phyloP scores from a whole-genome alignment of 1,140 invertebrate genomes.

The Pseudoatta argentina region DNA sequence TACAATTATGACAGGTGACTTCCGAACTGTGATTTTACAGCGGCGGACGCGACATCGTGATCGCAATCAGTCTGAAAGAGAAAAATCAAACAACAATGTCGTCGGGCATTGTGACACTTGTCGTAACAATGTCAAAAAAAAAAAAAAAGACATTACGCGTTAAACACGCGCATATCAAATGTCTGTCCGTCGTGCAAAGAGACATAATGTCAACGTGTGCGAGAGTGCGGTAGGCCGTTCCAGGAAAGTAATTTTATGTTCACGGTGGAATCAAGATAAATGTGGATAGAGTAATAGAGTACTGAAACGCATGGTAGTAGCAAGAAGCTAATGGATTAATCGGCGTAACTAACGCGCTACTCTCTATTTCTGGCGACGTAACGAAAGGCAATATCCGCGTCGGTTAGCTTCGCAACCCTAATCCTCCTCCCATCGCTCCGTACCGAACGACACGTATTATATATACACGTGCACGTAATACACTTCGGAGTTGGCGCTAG shows the following conservation, averaged over 20 bases:
- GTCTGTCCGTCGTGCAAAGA: not conserved
- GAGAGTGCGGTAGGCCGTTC: not conserved
- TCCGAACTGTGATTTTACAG: conserved; percentile 29
- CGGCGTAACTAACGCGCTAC: conserved; percentile 43
- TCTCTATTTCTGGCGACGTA: conserved; percentile 45
- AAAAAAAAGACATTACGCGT: not conserved
- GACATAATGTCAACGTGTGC: not conserved
- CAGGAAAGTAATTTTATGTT: not conserved
- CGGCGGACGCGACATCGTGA: not conserved
- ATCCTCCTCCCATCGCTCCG: not conserved
- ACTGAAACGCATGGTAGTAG: not conserved
- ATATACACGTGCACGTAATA: not conserved
- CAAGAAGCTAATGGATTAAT: conserved; percentile 50
- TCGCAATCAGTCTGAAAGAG: conserved; percentile 7
- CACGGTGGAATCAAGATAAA: conserved; percentile 18
- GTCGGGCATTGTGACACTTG: not conserved
- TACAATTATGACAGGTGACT: conserved; percentile 39
- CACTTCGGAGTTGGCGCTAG: conserved; percentile 23
- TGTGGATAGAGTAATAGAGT: conserved; percentile 12
- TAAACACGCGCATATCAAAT: not conserved
- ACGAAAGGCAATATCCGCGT: conserved; percentile 49
- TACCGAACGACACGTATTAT: conserved; percentile 16
- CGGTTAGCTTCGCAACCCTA: conserved; percentile 24
- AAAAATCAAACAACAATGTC: conserved; percentile 16
- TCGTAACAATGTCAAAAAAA: not conserved